Conservation (phyloP, 2,888 invertebrate genomes). For the Euzetes globulus region DNA sequence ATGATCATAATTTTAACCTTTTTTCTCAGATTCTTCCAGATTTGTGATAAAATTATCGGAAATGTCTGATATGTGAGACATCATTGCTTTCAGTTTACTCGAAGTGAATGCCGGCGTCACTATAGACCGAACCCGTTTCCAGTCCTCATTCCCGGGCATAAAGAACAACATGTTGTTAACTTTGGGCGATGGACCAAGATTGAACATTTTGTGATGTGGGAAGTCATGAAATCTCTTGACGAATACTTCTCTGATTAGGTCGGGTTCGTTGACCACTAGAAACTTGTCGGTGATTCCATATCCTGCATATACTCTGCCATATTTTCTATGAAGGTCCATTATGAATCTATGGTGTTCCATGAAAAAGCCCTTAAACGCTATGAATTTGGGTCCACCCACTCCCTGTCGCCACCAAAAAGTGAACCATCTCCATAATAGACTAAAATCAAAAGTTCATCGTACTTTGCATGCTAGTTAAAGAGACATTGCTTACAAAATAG, state of each 20-base stretch:
- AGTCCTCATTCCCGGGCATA: slow-evolving; percentile 28
- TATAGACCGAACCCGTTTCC: slow-evolving; percentile 32
- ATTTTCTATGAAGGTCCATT: not conserved
- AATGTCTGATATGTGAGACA: slow-evolving; percentile 8
- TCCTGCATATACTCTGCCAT: slow-evolving; percentile 21
- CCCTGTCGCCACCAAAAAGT: slow-evolving; percentile 30
- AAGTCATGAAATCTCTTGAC: slow-evolving; percentile 29
- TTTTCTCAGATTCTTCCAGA: not conserved
- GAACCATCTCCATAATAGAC: not conserved
- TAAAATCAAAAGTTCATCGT: too few species aligned
- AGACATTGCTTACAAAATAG: too few species aligned
- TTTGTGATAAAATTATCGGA: not conserved
- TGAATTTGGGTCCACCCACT: not conserved
- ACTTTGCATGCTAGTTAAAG: too few species aligned
- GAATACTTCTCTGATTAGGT: not conserved
- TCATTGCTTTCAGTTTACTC: slow-evolving; percentile 32
- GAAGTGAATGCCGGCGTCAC: slow-evolving; percentile 30
- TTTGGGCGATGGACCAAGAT: not conserved
- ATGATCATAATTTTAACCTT: not conserved
- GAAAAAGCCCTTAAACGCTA: not conserved
- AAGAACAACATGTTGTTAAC: slow-evolving; percentile 2
- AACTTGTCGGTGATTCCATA: not conserved
- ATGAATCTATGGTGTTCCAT: not conserved
- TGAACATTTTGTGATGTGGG: not conserved
- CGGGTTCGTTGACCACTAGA: slow-evolving; percentile 13